Base-by-base conservation (phyloP, 2,113 vertebrate species). In the Calidris pugnax region DNA sequence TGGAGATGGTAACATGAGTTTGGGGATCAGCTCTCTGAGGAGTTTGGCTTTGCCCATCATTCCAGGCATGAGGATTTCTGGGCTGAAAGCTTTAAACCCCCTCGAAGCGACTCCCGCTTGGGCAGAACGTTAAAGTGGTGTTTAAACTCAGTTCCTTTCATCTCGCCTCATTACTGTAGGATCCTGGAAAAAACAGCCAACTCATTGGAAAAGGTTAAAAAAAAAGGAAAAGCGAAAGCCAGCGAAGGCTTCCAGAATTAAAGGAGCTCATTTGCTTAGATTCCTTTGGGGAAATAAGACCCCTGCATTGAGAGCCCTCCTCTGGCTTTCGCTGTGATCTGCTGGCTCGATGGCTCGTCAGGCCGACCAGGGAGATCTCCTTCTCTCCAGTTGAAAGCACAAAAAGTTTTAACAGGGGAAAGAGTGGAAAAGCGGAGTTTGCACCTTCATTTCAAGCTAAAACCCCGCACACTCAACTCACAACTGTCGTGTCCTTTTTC, bases 331-430 rank as follows among this genome's bases (percentile, higher is more conserved):
- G 67, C 33, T 37, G 35, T 3, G 59, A 77, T 55, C 50, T 4
- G 3, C 48, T 43, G 51, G 8, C 63, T 64, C 0, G 1, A 43
- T 7, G 60, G 73, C 55, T 71, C 33, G 2, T 37, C 47, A 35
- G 43, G 63, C 59, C 21, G 2, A 45, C 8, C 14, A 20, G 35
- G 35, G 47, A 68, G 12, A 39, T 77, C n/a, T n/a, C 80, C 30
- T 48, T n/a, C 85, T 63, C 45, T 21, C 47, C 72, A 37, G 35
- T 30, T 89, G 76, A 30, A 85, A 69, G 48, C 39, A 35, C 24
- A 51, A 57, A 87, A 97, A 96, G 74, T 97, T 97, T 94, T 8
- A 53, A 91, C 1, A 3, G 12, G 43, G 32, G 55, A 71, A 96
- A 86, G 67, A 67, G 35, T 35, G 7, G 4, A 85, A 77, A 95